phyloP scores from a whole-genome alignment of 2,888 invertebrate genomes.

The Stomorhina lunata region DNA sequence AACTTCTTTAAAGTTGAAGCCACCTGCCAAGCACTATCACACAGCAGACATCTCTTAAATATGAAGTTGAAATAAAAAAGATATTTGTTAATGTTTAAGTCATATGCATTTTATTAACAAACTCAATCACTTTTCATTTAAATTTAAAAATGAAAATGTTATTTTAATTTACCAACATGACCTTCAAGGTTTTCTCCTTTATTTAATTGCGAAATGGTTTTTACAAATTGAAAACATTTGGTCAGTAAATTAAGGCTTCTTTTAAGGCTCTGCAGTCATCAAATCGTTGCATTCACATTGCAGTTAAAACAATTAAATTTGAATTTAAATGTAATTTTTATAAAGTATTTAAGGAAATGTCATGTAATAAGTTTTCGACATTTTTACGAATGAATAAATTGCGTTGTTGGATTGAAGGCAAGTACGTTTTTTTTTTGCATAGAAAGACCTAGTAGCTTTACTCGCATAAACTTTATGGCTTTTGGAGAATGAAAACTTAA shows the following conservation, averaged over 20 bases:
- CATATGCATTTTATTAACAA: no score
- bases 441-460: no score
- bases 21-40: no score
- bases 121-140: no score
- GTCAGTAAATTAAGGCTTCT: neutral
- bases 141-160: no score
- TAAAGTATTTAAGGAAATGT: conserved; percentile 29
- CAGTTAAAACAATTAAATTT: conserved; percentile 52
- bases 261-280: neutral
- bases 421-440: neutral
- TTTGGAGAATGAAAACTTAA: no score
- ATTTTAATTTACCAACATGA: neutral
- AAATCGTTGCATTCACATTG: conserved; percentile 27
- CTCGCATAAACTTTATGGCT: no score
- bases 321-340: conserved; percentile 41
- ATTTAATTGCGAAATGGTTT: neutral
- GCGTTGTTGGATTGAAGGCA: neutral
- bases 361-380: conserved; percentile 23
- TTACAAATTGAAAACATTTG: neutral
- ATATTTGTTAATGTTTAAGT: no score
- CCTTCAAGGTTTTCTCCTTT: neutral
- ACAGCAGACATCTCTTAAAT: no score
- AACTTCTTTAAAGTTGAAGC: no score
- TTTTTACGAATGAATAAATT: conserved; percentile 6
- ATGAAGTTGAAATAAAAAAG: no score